Percentiles rank a stretch among this genome's conserved stretches.
These are phyloP conservation scores for Nanorana parkeri DNA, from an alignment of 2,113 vertebrate species.

Conservation along the genomic window DNA sequence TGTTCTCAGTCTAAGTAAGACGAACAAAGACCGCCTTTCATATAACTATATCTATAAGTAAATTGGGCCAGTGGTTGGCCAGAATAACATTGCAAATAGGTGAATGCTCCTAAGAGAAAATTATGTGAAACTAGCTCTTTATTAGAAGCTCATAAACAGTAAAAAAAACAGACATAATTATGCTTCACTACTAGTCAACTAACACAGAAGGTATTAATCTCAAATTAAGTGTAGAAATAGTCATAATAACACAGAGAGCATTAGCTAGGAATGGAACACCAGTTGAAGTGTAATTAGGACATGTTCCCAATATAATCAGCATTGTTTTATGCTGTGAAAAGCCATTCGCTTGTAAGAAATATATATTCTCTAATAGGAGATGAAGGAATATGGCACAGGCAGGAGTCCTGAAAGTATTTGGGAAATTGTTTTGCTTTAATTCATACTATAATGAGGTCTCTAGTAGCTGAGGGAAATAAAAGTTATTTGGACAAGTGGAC, in stretches of 20 bases:
- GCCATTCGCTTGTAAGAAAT: slow-evolving; percentile 51
- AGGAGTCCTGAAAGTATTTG: slow-evolving; percentile 50
- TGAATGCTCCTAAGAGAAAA: slow-evolving; percentile 12
- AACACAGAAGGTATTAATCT: slow-evolving; percentile 50
- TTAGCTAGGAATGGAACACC: slow-evolving; percentile 44
- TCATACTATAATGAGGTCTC: slow-evolving; percentile 41
- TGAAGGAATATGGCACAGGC: slow-evolving; percentile 43
- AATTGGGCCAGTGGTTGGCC: not conserved
- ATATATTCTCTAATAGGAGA: slow-evolving; percentile 48
- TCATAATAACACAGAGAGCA: slow-evolving; percentile 41
- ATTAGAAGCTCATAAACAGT: slow-evolving; percentile 27
- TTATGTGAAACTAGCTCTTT: not conserved
- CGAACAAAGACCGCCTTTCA: not conserved
- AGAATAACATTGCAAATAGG: slow-evolving; percentile 3
- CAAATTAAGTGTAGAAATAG: slow-evolving; percentile 43
- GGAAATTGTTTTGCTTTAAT: slow-evolving; percentile 54
- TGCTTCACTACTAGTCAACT: slow-evolving; percentile 46
- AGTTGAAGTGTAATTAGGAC: slow-evolving; percentile 52
- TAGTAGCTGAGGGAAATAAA: slow-evolving; percentile 28
- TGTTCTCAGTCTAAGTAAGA: not conserved
- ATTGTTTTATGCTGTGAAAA: slow-evolving; percentile 57
- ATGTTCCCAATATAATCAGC: slow-evolving; percentile 55
- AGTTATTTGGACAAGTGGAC: slow-evolving; percentile 25
- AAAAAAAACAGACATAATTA: slow-evolving; percentile 41
- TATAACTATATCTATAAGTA: not conserved